These are phyloP conservation scores for Neolamprologus hecqui DNA, from an alignment of 2,113 vertebrate species.

Conservation along the genomic window DNA sequence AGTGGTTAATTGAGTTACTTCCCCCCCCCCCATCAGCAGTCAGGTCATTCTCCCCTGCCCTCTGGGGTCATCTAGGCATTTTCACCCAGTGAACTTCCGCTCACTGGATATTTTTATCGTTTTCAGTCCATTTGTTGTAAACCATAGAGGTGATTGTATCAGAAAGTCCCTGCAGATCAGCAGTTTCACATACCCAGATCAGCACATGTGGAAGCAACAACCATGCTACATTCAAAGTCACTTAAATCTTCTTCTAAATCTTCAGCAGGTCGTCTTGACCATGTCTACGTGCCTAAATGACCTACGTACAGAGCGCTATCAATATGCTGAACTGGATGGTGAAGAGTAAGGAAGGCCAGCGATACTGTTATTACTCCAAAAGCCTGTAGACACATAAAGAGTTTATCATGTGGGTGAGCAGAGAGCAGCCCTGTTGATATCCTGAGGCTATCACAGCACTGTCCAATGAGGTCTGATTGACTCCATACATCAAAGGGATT, in stretches of 20 bases:
- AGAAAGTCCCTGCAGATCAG: background rate
- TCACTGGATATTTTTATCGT: background rate
- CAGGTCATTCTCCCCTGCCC: background rate
- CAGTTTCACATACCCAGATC: background rate
- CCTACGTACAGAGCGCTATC: background rate
- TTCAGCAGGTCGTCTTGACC: background rate
- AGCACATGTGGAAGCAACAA: background rate
- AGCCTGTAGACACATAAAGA: constrained; percentile 47
- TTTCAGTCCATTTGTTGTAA: background rate
- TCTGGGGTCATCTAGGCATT: background rate
- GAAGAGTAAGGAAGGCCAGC: background rate
- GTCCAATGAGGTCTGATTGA: constrained; percentile 53
- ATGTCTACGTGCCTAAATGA: background rate
- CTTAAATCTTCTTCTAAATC: background rate
- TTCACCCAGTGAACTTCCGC: background rate
- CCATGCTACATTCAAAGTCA: background rate
- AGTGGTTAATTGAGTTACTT: background rate
- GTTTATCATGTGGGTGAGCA: constrained; percentile 37
- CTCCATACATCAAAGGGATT: constrained; percentile 52
- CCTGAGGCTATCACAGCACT: constrained; percentile 23
- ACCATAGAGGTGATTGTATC: background rate
- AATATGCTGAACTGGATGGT: background rate
- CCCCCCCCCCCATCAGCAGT: background rate
- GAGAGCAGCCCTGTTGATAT: constrained; percentile 35
- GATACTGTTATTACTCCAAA: constrained; percentile 36